Evolutionary conservation across 2,888 invertebrate genomes (phyloP), one percentile per base, ranked within the genome.

Genomic region (Pomacea canaliculata): DNA sequence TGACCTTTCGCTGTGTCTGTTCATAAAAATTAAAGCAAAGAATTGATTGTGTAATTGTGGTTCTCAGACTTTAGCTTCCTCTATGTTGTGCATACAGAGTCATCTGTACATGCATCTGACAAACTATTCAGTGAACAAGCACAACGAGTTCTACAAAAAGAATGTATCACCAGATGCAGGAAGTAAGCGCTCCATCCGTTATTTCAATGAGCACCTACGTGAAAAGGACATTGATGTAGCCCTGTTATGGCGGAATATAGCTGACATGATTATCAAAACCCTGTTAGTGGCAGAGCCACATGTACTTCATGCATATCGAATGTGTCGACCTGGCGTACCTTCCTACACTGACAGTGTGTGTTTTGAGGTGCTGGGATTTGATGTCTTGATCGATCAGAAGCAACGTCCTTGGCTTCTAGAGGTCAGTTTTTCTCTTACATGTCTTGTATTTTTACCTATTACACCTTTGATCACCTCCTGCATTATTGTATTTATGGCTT

Each of bases 111-210:
- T 91, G 91, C 91, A 91, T 84, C 84, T 91, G 82, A 91, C 91
- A 23, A 91, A 91, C 85, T 91, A 91, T 81, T 90, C 91, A 13
- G 87, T 91, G n/a, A 91, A 91, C 85, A 91, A 90, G 81, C 89
- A 89, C 85, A 91, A 87, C 79, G 89, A 89, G 62, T 84, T 81
- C 76, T 91, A 91, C 76, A 88, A 89, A 78, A 89, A 89, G 80
- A 87, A 88, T 51, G 84, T 82, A 10, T 82, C 85, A 1, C 78
- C 83, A 7, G 87, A 89, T 69, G 82, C 88, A 10, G 91, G 91
- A 69, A 90, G 90, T 80, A 91, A 91, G 80, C 82, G 91, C 59
- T 88, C 90, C 8, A 87, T 91, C 13, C 84, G 86, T 71, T 90
- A 84, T 81, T 86, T 91, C 79, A 90, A 90, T 66, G 89, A 90